Percentiles rank a stretch among this genome's conserved stretches.
phyloP scores from a whole-genome alignment of 2,797 vertebrate genomes.

The Sphenopsis melanotis region DNA sequence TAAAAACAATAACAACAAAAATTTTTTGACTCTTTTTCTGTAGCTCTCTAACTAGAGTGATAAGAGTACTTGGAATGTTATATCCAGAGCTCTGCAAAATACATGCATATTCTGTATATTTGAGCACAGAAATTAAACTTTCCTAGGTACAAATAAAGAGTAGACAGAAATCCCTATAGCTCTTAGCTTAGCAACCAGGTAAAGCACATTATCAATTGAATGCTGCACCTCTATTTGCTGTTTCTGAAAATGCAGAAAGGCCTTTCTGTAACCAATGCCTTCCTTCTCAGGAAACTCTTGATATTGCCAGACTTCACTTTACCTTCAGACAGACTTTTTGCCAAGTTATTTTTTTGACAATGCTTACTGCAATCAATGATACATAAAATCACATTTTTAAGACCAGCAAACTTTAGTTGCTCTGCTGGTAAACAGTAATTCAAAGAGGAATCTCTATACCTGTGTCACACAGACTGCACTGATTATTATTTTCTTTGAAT shows the following conservation, averaged over 20 bases:
- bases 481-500: not conserved
- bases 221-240: not conserved
- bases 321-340: not conserved
- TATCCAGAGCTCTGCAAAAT: not conserved
- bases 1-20: not conserved
- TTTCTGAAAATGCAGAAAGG: not conserved
- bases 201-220: not conserved
- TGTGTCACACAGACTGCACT: not conserved
- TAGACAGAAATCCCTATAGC: not conserved
- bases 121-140: not conserved
- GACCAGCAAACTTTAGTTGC: not conserved
- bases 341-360: not conserved
- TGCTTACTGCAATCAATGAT: not conserved
- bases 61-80: not conserved
- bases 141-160: not conserved
- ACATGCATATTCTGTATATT: accelerated
- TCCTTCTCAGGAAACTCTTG: not conserved
- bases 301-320: not conserved
- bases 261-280: not conserved
- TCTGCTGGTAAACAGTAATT: not conserved
- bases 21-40: not conserved
- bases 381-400: not conserved
- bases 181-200: not conserved
- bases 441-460: not conserved
- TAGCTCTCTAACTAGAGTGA: not conserved